Evolutionary conservation across 2,888 invertebrate species (phyloP).

Genomic region (Eulithis prunata): DNA sequence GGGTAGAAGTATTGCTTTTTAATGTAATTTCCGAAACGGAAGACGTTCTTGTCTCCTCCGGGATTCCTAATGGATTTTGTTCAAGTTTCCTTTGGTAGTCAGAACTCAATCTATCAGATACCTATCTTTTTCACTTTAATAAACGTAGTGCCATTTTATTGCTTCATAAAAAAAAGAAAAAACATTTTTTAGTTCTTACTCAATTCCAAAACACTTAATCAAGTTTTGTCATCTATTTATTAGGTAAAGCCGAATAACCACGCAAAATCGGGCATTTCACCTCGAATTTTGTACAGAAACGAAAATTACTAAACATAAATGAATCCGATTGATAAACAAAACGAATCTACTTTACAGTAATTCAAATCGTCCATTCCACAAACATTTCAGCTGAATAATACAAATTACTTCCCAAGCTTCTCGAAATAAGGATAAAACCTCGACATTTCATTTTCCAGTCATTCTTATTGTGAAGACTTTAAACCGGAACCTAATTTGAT

Average conservation of each 20-base stretch:
- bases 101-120: conserved; percentile 61
- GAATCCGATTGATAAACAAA: neutral
- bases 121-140: conserved; percentile 36
- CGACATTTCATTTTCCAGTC: conserved; percentile 62
- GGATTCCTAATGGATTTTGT: conserved; percentile 78
- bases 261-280: no score
- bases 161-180: neutral
- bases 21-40: conserved; percentile 81
- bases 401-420: conserved; percentile 14
- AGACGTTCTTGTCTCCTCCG: conserved; percentile 61
- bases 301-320: neutral
- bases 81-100: conserved; percentile 59
- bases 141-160: conserved; percentile 35
- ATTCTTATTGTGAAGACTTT: conserved; percentile 68
- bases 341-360: neutral
- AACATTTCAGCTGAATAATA: neutral
- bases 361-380: conserved; percentile 2
- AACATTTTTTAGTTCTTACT: conserved; percentile 31
- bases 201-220: neutral
- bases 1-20: conserved; percentile 77
- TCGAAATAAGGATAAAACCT: conserved; percentile 44
- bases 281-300: neutral
- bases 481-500: conserved; percentile 76
- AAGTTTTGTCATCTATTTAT: no score
- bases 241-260: no score